phyloP scores from a whole-genome alignment of 2,113 vertebrate species.

The Laticauda laticaudata region DNA sequence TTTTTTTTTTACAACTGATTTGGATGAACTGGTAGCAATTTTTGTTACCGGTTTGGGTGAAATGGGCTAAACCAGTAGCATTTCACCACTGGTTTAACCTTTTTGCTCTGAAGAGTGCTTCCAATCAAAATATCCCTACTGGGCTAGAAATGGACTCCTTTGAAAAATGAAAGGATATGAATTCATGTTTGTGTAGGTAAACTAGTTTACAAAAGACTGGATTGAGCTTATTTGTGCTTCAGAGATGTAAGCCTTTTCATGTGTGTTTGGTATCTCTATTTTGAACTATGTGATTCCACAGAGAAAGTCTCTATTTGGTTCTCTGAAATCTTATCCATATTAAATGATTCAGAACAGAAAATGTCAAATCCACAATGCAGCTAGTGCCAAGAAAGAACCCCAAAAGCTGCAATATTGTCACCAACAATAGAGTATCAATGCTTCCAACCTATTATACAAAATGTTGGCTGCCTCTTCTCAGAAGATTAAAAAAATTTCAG shows the following conservation, averaged over 20 bases:
- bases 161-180: neutral
- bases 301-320: neutral
- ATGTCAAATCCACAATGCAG: conserved; percentile 17
- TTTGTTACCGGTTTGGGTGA: no score
- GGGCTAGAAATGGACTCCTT: neutral
- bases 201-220: neutral
- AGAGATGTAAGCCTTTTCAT: neutral
- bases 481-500: conserved; percentile 59
- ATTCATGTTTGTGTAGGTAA: neutral
- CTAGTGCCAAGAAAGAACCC: neutral
- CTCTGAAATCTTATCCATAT: accelerated
- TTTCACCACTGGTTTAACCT: neutral
- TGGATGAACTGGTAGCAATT: no score
- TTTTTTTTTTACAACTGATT: no score
- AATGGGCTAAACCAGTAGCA: no score
- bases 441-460: conserved; percentile 34
- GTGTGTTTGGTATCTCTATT: neutral
- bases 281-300: neutral
- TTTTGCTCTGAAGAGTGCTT: neutral
- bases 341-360: neutral
- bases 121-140: neutral
- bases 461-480: conserved; percentile 17
- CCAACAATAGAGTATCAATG: neutral
- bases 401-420: neutral
- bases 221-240: neutral